Conservation (phyloP, 2,113 vertebrate species). For the Pardalotus punctatus region DNA sequence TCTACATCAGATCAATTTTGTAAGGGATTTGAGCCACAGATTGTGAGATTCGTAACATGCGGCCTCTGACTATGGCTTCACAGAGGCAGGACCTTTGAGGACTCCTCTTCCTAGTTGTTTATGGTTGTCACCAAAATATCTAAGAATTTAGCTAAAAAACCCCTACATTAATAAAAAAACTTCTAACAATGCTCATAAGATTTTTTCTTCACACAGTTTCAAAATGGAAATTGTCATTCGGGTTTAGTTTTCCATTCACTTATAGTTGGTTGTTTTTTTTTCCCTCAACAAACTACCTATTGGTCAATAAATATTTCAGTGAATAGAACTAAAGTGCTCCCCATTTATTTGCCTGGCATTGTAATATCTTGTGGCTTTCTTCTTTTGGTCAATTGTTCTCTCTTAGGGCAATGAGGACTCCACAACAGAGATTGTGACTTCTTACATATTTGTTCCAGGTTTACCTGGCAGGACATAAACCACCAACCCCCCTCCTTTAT, state of each 20-base stretch:
- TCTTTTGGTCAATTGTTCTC: not conserved
- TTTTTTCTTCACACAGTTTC: not conserved
- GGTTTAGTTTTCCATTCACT: not conserved
- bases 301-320: not conserved
- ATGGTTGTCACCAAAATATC: not conserved
- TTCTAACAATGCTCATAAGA: not conserved
- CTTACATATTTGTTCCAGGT: not conserved
- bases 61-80: not conserved
- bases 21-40: not conserved
- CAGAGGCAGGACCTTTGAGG: not conserved
- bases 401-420: not conserved
- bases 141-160: not conserved
- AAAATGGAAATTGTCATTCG: not conserved
- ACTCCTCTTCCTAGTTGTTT: not conserved
- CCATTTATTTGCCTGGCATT: not conserved
- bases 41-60: not conserved
- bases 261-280: rapidly evolving
- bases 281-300: not conserved
- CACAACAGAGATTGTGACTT: not conserved
- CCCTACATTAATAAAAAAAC: not conserved
- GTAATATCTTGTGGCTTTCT: not conserved
- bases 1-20: not conserved
- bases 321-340: not conserved
- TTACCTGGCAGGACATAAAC: too few relatives aligned
- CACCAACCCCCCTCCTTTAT: too few relatives aligned